Evolutionary conservation across 2,888 invertebrate species (phyloP), one percentile per base, ranked within the genome.

Genomic region (Muschampia plurimacula): DNA sequence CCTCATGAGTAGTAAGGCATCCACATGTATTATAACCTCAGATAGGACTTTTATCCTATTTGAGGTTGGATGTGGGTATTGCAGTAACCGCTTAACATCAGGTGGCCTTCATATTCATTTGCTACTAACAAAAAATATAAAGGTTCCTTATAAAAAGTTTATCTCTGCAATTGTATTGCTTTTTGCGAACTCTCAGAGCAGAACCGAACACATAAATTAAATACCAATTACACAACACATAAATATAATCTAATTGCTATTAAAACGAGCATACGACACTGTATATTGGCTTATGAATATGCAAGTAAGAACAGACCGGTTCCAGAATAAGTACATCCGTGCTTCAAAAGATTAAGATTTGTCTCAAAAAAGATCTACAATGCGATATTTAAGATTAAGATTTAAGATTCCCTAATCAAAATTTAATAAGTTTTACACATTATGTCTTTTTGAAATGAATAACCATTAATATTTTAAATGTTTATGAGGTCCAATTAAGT

Each of bases 201-300:
- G 68, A 60, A 62, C 62, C 39, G 62, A 39, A 62, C 39, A 62
- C 60, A 68, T 52, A 63, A 69, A 69, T 39, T 52, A 63, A 60
- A 62, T 52, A 39, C 52, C 49, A 69, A 69, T 63, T 63, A 63
- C 1, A 63, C 49, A 63, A 52, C 64, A 59, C 55, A 64, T 70
- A 71, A 71, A 66, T 71, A 66, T 71, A 71, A 71, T 39, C 49
- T 60, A 52, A 71, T 71, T 59, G 36, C 60, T 41, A 28, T 69
- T 63, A 39, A 52, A 63, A 39, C 36, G 57, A 70, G 60, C 65
- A 60, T 66, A 39, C 71, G 49, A 71, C 13, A 13, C 57, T 44
- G 39, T 57, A 59, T 52, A 1, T 59, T 22, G 70, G 2, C 46
- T 71, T 60, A 71, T 71, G 60, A 71, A 71, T 71, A 71, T 65